Evolutionary conservation across 2,888 invertebrate species (phyloP).

Genomic region (Noctua fimbriata): DNA sequence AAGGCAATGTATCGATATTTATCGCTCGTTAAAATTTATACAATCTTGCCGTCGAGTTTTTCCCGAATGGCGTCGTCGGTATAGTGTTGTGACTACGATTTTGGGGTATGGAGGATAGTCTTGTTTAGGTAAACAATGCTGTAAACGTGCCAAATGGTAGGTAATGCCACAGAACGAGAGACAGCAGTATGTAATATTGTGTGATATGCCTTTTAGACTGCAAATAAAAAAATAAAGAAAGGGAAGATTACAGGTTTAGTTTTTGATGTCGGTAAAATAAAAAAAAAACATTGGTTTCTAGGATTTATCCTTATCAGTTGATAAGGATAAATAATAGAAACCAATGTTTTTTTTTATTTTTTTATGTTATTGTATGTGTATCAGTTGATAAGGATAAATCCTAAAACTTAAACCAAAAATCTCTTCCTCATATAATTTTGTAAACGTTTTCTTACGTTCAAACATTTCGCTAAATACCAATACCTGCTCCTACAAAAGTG

Average conservation of each 20-base stretch:
- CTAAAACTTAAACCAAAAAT: background rate
- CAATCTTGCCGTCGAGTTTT: constrained; percentile 57
- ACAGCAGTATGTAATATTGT: background rate
- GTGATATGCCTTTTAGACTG: background rate
- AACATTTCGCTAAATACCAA: background rate
- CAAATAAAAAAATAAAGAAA: background rate
- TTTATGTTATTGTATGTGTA: too few relatives aligned
- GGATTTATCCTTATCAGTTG: too few relatives aligned
- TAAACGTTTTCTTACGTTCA: background rate
- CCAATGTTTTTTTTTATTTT: too few relatives aligned
- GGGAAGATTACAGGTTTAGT: background rate
- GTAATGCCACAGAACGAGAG: background rate
- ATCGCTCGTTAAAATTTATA: constrained; percentile 75
- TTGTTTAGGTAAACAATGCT: background rate
- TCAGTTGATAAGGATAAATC: too few relatives aligned
- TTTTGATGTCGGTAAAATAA: background rate
- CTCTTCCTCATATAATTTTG: background rate
- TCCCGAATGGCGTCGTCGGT: constrained; percentile 22
- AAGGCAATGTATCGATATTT: constrained; percentile 72
- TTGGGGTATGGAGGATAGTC: background rate
- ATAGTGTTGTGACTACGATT: constrained; percentile 35
- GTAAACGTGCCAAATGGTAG: background rate
- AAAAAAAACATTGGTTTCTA: background rate
- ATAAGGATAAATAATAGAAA: too few relatives aligned
- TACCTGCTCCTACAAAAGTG: too few relatives aligned